Evolutionary conservation across 2,888 invertebrate genomes (phyloP).

Genomic region (Heteromurus nitidus): DNA sequence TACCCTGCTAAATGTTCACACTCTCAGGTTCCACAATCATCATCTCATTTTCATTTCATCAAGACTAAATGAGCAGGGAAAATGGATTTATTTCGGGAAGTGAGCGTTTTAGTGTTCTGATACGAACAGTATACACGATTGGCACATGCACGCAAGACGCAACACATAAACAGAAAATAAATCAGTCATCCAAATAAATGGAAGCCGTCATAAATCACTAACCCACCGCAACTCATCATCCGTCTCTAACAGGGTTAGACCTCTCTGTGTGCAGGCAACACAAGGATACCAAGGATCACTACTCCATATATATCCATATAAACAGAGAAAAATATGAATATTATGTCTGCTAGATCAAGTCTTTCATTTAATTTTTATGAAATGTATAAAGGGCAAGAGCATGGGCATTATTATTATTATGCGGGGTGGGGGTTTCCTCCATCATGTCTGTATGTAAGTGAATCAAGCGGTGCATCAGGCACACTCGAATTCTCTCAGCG

Average conservation of each 20-base stretch:
- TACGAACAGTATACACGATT: background rate
- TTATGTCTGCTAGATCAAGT: background rate
- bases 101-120: conserved; percentile 5
- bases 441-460: no score
- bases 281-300: background rate
- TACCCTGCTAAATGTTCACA: conserved; percentile 18
- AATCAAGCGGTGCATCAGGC: background rate
- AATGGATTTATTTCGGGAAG: conserved; percentile 14
- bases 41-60: no score
- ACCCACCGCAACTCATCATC: conserved; percentile 45
- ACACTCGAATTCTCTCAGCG: background rate
- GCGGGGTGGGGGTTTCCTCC: background rate
- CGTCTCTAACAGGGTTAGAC: conserved; percentile 34
- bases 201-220: conserved; percentile 43
- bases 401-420: background rate
- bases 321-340: background rate
- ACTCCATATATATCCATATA: background rate
- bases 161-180: conserved; percentile 16
- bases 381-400: background rate
- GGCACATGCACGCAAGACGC: background rate
- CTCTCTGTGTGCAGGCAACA: background rate
- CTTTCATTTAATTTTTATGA: background rate
- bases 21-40: conserved; percentile 7
- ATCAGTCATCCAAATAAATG: conserved; percentile 45
- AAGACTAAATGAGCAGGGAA: conserved; percentile 1